A percentile compares a stretch with the other conserved stretches of the same genome.
Conservation (phyloP, 2,888 invertebrate species). For the Iselma pallidipennis region DNA sequence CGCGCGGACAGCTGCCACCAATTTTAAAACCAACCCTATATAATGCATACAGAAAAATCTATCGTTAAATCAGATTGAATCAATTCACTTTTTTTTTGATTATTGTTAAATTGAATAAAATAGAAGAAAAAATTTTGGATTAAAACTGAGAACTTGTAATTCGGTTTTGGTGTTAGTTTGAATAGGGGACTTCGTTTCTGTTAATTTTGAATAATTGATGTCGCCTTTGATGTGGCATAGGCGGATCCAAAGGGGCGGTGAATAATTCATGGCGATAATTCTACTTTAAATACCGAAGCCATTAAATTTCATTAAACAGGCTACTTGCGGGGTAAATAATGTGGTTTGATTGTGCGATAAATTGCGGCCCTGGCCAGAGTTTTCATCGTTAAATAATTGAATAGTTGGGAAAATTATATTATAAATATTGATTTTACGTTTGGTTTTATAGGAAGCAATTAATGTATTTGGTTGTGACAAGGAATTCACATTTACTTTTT, state of each 20-base stretch:
- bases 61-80: no score
- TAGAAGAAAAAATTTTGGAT: no score
- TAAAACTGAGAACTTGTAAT: neutral
- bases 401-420: constrained; percentile 11
- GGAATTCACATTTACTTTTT: neutral
- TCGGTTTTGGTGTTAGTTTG: neutral
- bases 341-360: constrained; percentile 14
- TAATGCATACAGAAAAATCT: neutral
- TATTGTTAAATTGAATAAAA: no score
- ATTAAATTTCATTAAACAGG: constrained; percentile 20
- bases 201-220: constrained; percentile 8
- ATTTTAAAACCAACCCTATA: neutral
- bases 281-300: constrained; percentile 7
- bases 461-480: constrained; percentile 3
- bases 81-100: no score
- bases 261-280: constrained; percentile 5
- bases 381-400: constrained; percentile 7
- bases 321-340: constrained; percentile 1
- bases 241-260: constrained; percentile 2
- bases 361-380: neutral
- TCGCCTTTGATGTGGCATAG: neutral
- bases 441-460: constrained; percentile 10
- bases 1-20: neutral
- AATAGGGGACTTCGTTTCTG: neutral
- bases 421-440: constrained; percentile 15